Percentiles rank a stretch among this genome's conserved stretches.
phyloP scores from a whole-genome alignment of 2,113 vertebrate genomes.

The Nerophis ophidion region DNA sequence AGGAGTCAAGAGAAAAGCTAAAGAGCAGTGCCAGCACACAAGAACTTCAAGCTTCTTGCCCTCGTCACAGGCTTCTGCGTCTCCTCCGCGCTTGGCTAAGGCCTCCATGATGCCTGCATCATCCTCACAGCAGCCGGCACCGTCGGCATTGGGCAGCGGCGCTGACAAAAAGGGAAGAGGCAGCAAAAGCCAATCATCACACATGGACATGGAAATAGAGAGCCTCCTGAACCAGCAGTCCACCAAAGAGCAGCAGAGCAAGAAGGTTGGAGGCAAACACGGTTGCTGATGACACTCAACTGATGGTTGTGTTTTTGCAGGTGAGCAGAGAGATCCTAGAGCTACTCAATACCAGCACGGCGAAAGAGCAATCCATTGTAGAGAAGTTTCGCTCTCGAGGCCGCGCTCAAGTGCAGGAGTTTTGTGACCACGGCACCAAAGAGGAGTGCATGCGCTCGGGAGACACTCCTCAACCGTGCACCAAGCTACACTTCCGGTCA shows the following conservation, averaged over 20 bases:
- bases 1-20: constrained; percentile 72
- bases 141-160: constrained; percentile 50
- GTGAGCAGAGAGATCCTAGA: constrained; percentile 91
- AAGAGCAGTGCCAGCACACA: constrained; percentile 59
- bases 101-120: constrained; percentile 56
- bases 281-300: background rate
- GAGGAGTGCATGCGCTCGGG: constrained; percentile 84
- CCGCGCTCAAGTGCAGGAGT: constrained; percentile 90
- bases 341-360: constrained; percentile 86
- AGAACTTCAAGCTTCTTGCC: constrained; percentile 56
- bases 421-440: constrained; percentile 92
- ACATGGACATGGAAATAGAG: constrained; percentile 89
- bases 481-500: constrained; percentile 86
- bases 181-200: constrained; percentile 77
- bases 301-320: constrained; percentile 47
- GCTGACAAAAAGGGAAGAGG: constrained; percentile 77
- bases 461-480: constrained; percentile 81
- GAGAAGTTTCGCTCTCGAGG: constrained; percentile 90
- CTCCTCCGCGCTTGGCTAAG: constrained; percentile 54
- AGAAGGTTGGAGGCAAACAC: constrained; percentile 74
- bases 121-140: constrained; percentile 49
- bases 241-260: constrained; percentile 91
- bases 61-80: constrained; percentile 47
- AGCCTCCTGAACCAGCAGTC: constrained; percentile 89
- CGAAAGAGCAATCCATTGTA: constrained; percentile 92